Evolutionary conservation across 2,797 vertebrate genomes (phyloP), one percentile per base, ranked within the genome.

Genomic region (Acipenser ruthenus): DNA sequence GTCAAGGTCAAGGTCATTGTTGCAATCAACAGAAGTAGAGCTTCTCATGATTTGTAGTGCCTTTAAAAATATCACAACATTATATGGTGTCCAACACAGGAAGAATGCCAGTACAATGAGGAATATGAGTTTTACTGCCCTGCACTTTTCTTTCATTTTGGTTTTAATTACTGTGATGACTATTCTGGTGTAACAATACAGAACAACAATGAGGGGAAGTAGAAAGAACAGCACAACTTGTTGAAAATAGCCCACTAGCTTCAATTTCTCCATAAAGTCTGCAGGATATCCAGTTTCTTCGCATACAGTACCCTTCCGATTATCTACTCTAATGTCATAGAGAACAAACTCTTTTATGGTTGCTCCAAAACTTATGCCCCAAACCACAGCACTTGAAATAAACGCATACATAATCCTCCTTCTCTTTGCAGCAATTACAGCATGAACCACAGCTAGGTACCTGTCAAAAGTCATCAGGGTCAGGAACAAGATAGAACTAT

Each of bases 391-490:
- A 0, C 86, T 87, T 0, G 82, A 75, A 1, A 52, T 0, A 0
- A 87, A 65, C 9, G 88, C 89, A 0, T 89, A 91, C 0, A 37
- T 0, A 37, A 23, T 81, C 18, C 80, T 86, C 59, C 90, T 77
- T 63, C 70, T 83, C 59, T 74, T 83, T 55, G 80, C 76, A 1
- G 88, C 85, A 0, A 82, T 60, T 67, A 91, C 75, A 0, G 87
- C 88, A 1, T 92, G 87, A 15, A 92, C 90, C 70, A 92, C 89
- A 0, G 87, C 89, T 0, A 92, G 81, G 75, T 92, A 92, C 7
- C 89, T 82, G 74, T 92, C 90, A 3, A 91, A 86, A 0, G 90
- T 91, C 88, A 92, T 88, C 49, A 92, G 86, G 0, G 88, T 88
- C 70, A 91, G 82, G 78, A 92, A 91, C 59, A 91, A 83, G 68